Conservation (phyloP, 2,888 invertebrate species). For the Drosophila austrosaltans region DNA sequence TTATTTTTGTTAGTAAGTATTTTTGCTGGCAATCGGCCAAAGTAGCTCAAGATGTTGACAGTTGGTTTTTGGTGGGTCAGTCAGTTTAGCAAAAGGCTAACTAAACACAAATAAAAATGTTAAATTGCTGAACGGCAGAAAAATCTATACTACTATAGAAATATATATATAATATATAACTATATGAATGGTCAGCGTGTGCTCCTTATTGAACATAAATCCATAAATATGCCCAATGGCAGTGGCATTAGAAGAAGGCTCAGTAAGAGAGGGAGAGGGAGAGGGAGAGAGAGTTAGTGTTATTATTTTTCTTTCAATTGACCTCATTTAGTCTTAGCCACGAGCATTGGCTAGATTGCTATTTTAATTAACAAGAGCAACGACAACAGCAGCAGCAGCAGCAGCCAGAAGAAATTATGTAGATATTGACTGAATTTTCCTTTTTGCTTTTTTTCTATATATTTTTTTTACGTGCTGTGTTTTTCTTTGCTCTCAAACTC, state of each 20-base stretch:
- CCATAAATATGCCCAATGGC: constrained; percentile 63
- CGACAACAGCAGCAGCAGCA: constrained; percentile 5
- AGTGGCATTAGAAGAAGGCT: constrained; percentile 40
- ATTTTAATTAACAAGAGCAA: constrained; percentile 38
- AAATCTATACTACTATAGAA: constrained; percentile 12
- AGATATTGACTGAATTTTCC: constrained; percentile 16
- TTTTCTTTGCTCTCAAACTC: not conserved
- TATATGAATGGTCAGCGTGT: constrained; percentile 47
- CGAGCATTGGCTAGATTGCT: constrained; percentile 33
- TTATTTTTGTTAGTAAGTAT: not conserved
- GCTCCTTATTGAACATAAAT: constrained; percentile 55
- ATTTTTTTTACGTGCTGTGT: not conserved
- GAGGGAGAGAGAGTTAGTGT: not conserved
- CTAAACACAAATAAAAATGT: constrained; percentile 5
- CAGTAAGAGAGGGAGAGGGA: not conserved
- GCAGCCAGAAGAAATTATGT: constrained; percentile 24
- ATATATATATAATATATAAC: constrained; percentile 47
- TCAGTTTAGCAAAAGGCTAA: not conserved
- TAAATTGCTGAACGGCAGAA: constrained; percentile 12
- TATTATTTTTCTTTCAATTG: constrained; percentile 36
- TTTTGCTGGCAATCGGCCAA: constrained; percentile 48
- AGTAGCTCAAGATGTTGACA: constrained; percentile 41
- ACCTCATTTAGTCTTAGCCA: constrained; percentile 45
- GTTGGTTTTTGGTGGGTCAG: constrained; percentile 1
- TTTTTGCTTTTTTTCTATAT: not conserved